phyloP scores from a whole-genome alignment of 2,888 invertebrate species.

The Ochlodes sylvanus region DNA sequence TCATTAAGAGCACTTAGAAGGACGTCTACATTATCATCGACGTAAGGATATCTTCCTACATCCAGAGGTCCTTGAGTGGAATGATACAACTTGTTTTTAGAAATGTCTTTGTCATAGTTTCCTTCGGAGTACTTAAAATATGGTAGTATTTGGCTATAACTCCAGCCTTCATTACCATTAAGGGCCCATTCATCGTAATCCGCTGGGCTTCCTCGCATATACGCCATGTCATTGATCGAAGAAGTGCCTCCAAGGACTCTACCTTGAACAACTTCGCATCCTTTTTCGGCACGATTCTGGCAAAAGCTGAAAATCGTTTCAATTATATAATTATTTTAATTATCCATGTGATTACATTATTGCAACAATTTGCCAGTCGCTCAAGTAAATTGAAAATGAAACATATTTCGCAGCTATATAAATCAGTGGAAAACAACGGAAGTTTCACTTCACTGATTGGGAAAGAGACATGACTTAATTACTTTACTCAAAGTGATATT shows the following conservation, averaged over 20 bases:
- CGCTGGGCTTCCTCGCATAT: slow-evolving; percentile 76
- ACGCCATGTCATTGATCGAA: slow-evolving; percentile 77
- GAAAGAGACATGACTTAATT: neutral
- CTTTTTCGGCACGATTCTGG: slow-evolving; percentile 62
- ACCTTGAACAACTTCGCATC: slow-evolving; percentile 77
- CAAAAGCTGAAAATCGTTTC: slow-evolving; percentile 67
- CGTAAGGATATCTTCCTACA: slow-evolving; percentile 73
- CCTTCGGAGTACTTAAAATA: slow-evolving; percentile 81
- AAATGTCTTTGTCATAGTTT: slow-evolving; percentile 77
- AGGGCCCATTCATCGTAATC: slow-evolving; percentile 79
- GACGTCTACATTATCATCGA: slow-evolving; percentile 76
- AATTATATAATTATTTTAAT: neutral
- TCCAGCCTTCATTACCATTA: slow-evolving; percentile 76
- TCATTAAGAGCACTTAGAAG: slow-evolving; percentile 74
- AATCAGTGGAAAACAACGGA: slow-evolving; percentile 17
- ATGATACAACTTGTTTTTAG: slow-evolving; percentile 73
- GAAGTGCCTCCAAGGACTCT: slow-evolving; percentile 76
- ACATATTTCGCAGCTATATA: slow-evolving; percentile 19
- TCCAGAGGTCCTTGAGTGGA: slow-evolving; percentile 77
- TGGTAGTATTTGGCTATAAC: slow-evolving; percentile 68
- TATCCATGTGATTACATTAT: slow-evolving; percentile 37
- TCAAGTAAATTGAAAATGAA: slow-evolving; percentile 16
- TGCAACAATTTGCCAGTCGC: slow-evolving; percentile 37
- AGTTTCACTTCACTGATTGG: slow-evolving; percentile 26
- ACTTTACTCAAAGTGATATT: neutral